These are phyloP conservation scores for Centruroides sculpturatus DNA, from an alignment of 1,140 invertebrate genomes.

Conservation along the genomic window DNA sequence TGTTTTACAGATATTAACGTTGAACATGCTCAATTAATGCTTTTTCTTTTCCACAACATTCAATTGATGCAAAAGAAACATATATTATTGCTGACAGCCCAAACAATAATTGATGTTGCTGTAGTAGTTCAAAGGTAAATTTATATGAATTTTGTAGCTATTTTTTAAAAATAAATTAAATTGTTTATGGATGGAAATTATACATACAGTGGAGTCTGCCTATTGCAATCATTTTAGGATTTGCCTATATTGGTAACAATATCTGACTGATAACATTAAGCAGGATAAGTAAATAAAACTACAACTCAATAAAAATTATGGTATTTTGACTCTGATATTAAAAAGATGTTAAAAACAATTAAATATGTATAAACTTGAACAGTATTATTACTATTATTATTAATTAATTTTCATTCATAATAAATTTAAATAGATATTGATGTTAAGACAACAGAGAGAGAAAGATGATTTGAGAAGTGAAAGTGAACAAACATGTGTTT, in stretches of 20 bases:
- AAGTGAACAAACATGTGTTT: slow-evolving; percentile 62
- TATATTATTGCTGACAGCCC: slow-evolving; percentile 50
- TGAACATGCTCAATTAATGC: slow-evolving; percentile 81
- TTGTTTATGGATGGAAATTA: too few species aligned
- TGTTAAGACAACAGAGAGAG: slow-evolving; percentile 60
- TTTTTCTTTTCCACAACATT: slow-evolving; percentile 86
- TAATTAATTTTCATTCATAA: too few species aligned
- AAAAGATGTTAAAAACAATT: too few species aligned
- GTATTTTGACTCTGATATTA: too few species aligned
- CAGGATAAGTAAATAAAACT: too few species aligned
- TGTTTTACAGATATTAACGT: slow-evolving; percentile 65
- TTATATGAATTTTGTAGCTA: not conserved
- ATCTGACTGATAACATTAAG: too few species aligned
- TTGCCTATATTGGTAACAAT: too few species aligned
- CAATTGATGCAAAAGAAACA: slow-evolving; percentile 94
- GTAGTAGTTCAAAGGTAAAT: slow-evolving; percentile 13
- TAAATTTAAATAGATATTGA: not conserved
- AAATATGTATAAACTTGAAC: too few species aligned
- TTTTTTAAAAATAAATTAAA: not conserved
- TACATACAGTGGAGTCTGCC: too few species aligned
- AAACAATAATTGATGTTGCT: slow-evolving; percentile 25
- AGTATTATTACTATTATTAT: too few species aligned
- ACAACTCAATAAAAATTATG: too few species aligned
- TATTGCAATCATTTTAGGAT: too few species aligned
- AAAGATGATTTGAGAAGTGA: slow-evolving; percentile 34